A percentile compares a stretch with the other conserved stretches of the same genome.
Conservation (phyloP, 2,888 invertebrate genomes). For the Tanypteryx hageni region DNA sequence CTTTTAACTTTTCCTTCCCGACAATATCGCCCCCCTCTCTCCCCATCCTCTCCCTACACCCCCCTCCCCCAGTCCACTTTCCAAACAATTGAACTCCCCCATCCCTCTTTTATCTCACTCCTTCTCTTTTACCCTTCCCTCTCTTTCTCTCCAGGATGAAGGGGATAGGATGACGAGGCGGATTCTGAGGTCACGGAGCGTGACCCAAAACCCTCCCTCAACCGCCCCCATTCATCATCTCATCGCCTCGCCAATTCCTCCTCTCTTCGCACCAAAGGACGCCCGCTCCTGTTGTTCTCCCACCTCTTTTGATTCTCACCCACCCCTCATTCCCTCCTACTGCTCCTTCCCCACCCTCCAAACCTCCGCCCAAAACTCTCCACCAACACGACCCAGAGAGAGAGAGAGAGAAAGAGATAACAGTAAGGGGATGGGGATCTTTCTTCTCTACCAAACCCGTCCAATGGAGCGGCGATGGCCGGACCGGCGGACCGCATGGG, state of each 20-base stretch:
- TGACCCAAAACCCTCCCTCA: neutral
- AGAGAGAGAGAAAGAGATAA: too few species aligned
- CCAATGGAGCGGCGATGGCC: too few species aligned
- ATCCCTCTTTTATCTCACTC: too few species aligned
- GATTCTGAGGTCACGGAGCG: neutral
- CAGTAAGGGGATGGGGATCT: too few species aligned
- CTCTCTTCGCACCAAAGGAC: neutral
- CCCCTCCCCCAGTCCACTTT: neutral
- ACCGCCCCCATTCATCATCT: neutral
- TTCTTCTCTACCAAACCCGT: too few species aligned
- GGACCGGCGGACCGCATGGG: too few species aligned
- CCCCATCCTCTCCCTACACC: too few species aligned
- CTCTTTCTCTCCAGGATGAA: neutral
- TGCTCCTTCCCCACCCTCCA: too few species aligned
- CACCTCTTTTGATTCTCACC: neutral
- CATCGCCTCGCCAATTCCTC: slow-evolving; percentile 14
- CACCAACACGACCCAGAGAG: too few species aligned
- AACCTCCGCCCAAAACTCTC: too few species aligned
- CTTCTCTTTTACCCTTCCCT: neutral
- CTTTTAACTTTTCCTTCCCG: neutral
- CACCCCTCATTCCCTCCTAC: too few species aligned
- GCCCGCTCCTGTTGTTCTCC: neutral
- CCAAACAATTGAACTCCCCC: slow-evolving; percentile 24
- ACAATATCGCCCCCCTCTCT: neutral
- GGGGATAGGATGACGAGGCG: slow-evolving; percentile 15